phyloP scores from a whole-genome alignment of 2,113 vertebrate species.

The Phainopepla nitens region DNA sequence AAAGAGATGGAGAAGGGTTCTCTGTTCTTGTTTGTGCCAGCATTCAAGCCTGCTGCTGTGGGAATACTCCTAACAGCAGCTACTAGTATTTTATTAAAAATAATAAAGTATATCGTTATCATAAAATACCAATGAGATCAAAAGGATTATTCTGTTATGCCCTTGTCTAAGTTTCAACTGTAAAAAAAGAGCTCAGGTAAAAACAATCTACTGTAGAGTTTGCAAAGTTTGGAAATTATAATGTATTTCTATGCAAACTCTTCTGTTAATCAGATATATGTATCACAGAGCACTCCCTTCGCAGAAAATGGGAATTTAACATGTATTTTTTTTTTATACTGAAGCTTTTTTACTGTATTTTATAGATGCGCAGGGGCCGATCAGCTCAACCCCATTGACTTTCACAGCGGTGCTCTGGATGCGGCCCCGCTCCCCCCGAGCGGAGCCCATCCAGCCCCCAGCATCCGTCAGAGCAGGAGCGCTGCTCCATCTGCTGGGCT shows the following conservation, averaged over 20 bases:
- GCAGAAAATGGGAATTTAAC: neutral
- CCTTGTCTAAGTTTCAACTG: neutral
- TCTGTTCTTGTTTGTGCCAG: slow-evolving; percentile 32
- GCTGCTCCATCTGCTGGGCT: slow-evolving; percentile 71
- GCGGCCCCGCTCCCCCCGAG: neutral
- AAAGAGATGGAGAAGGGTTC: neutral
- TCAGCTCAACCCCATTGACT: neutral
- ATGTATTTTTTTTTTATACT: neutral
- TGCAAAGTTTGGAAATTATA: neutral
- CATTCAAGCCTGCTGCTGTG: neutral
- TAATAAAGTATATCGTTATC: slow-evolving; percentile 51
- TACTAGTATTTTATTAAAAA: slow-evolving; percentile 52
- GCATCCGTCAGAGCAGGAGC: neutral
- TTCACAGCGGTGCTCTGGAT: neutral
- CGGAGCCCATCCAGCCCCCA: rapidly evolving
- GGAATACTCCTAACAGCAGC: slow-evolving; percentile 18
- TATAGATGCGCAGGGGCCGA: neutral
- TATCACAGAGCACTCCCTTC: neutral
- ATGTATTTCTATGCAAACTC: neutral
- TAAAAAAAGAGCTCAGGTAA: slow-evolving; percentile 21
- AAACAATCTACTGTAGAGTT: neutral
- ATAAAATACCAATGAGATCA: slow-evolving; percentile 38
- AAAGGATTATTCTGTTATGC: slow-evolving; percentile 3
- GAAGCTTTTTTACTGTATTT: neutral
- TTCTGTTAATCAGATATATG: neutral